A percentile compares a stretch with the other conserved stretches of the same genome.
Conservation (phyloP, 2,797 vertebrate genomes). For the Morus bassanus region DNA sequence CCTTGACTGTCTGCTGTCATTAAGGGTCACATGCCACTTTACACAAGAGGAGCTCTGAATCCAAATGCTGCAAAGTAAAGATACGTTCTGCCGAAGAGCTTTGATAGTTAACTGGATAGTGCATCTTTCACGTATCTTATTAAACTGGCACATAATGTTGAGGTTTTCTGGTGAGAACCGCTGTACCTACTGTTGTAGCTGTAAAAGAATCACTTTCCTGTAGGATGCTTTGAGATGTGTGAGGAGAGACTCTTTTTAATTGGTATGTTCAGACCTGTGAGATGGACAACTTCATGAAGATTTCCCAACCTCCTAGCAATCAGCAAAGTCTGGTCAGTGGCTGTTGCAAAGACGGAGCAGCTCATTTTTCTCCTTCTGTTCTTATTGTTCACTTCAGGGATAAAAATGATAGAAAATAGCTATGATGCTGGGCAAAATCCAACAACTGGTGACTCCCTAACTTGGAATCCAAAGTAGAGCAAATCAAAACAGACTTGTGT, state of each 20-base stretch:
- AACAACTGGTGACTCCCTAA: background rate
- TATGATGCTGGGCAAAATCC: background rate
- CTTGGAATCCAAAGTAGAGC: background rate
- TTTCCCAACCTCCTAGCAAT: background rate
- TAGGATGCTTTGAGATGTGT: background rate
- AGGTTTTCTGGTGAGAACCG: background rate
- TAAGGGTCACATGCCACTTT: background rate
- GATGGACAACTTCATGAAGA: background rate
- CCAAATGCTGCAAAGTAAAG: background rate
- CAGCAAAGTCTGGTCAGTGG: background rate
- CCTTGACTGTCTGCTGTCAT: background rate
- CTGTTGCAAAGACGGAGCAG: background rate
- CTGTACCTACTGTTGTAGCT: background rate
- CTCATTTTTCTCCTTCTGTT: background rate
- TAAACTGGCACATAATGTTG: background rate
- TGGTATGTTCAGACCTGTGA: background rate
- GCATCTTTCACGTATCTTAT: background rate
- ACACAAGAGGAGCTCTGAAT: background rate
- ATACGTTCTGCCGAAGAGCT: background rate
- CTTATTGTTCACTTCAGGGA: background rate
- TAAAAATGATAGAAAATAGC: background rate
- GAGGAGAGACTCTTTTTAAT: background rate
- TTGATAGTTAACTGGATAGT: background rate
- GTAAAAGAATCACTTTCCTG: background rate
- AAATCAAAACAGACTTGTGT: background rate